Evolutionary conservation across 2,797 vertebrate species (phyloP).

Genomic region (Argyrosomus regius): DNA sequence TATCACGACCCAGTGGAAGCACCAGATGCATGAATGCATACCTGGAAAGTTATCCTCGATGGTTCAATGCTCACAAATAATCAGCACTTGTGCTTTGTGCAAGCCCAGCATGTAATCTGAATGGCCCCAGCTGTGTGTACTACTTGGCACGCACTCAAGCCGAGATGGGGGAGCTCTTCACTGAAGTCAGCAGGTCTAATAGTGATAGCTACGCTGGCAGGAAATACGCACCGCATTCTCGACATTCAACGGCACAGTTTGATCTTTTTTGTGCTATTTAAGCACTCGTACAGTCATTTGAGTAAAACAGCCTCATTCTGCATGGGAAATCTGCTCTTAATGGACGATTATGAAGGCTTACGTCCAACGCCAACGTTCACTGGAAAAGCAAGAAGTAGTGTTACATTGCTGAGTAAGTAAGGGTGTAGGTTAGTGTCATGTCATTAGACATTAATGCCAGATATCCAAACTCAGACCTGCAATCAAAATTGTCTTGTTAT

Average conservation of each 20-base stretch:
- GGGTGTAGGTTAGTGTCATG: too few relatives aligned
- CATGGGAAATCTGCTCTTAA: too few relatives aligned
- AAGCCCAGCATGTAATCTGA: not conserved
- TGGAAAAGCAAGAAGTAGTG: not conserved
- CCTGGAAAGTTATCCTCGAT: not conserved
- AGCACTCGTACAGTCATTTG: not conserved
- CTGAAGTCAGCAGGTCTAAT: slow-evolving; percentile 15
- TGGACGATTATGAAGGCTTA: not conserved
- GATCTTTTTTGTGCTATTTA: not conserved
- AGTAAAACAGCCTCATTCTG: not conserved
- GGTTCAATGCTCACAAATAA: not conserved
- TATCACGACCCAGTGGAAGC: not conserved
- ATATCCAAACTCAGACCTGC: too few relatives aligned
- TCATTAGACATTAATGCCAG: too few relatives aligned
- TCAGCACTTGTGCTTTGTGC: not conserved
- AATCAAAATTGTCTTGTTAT: too few relatives aligned
- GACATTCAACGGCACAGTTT: not conserved
- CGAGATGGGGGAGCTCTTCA: slow-evolving; percentile 4
- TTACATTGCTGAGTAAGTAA: not conserved
- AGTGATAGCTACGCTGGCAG: not conserved
- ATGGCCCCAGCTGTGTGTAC: not conserved
- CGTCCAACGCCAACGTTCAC: not conserved
- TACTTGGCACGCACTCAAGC: slow-evolving; percentile 12
- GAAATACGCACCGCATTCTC: not conserved
- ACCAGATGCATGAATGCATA: not conserved